Percentiles rank a stretch among this genome's conserved stretches.
These are phyloP conservation scores for Heliconius hortense DNA, from an alignment of 2,888 invertebrate species.

Conservation along the genomic window DNA sequence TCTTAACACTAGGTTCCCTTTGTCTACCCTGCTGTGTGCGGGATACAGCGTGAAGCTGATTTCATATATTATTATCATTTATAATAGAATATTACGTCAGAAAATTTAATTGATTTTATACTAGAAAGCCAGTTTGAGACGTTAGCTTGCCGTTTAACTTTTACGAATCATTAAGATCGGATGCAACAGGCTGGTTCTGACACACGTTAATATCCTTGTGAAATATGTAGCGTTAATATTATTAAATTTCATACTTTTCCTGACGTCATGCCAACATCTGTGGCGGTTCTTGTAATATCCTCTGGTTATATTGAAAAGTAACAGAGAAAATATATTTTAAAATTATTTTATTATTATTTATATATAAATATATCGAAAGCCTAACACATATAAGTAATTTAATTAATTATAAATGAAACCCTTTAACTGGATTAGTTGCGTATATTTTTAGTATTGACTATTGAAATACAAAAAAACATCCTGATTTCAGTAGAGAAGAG, in stretches of 20 bases:
- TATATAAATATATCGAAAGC: background rate
- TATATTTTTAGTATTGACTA: too few relatives aligned
- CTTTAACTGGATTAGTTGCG: too few relatives aligned
- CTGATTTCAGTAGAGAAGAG: too few relatives aligned
- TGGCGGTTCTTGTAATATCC: background rate
- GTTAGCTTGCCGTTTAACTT: slow-evolving; percentile 38
- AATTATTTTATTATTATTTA: background rate
- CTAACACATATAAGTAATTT: background rate
- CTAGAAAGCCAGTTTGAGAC: slow-evolving; percentile 32
- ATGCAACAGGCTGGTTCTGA: slow-evolving; percentile 34
- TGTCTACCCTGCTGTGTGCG: too few relatives aligned
- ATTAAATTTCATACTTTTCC: slow-evolving; percentile 17
- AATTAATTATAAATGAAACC: too few relatives aligned
- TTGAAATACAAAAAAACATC: too few relatives aligned
- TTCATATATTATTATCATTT: too few relatives aligned
- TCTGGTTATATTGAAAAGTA: background rate
- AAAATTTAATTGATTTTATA: slow-evolving; percentile 25
- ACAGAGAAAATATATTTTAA: background rate
- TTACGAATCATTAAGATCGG: slow-evolving; percentile 36
- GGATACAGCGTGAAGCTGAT: too few relatives aligned
- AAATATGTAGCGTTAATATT: slow-evolving; percentile 20
- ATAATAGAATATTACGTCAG: slow-evolving; percentile 25
- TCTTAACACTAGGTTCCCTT: too few relatives aligned
- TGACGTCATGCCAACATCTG: slow-evolving; percentile 15
- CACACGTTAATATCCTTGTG: slow-evolving; percentile 6